phyloP scores from a whole-genome alignment of 2,113 vertebrate genomes.

The Istiophorus platypterus region DNA sequence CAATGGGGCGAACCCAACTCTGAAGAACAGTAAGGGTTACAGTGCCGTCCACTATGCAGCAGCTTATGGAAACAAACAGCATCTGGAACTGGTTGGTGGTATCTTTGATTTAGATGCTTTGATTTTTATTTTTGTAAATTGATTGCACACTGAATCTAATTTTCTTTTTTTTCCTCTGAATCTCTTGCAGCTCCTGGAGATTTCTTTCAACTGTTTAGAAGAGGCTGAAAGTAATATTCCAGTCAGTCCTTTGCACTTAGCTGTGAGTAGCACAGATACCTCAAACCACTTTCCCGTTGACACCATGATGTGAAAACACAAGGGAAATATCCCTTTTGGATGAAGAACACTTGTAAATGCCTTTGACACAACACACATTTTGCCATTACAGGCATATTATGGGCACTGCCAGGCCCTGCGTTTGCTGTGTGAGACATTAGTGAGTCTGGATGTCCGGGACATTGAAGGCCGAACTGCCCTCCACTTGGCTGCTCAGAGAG shows the following conservation, averaged over 20 bases:
- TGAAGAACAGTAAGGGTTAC: slow-evolving; percentile 94
- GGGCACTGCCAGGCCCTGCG: slow-evolving; percentile 96
- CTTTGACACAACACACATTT: not conserved
- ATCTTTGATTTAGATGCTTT: not conserved
- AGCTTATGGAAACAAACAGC: slow-evolving; percentile 95
- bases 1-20: slow-evolving; percentile 93
- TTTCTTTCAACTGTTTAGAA: slow-evolving; percentile 97
- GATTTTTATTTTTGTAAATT: not conserved
- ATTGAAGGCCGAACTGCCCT: slow-evolving; percentile 90
- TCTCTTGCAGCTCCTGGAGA: slow-evolving; percentile 91
- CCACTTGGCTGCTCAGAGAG: slow-evolving; percentile 91
- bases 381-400: slow-evolving; percentile 89
- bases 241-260: slow-evolving; percentile 97
- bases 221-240: slow-evolving; percentile 95
- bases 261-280: slow-evolving; percentile 87
- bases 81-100: slow-evolving; percentile 93
- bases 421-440: slow-evolving; percentile 94
- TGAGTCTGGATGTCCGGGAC: slow-evolving; percentile 95
- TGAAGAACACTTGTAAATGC: not conserved
- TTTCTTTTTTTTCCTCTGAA: not conserved
- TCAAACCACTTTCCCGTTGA: not conserved
- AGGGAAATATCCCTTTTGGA: not conserved
- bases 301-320: not conserved
- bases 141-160: not conserved
- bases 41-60: slow-evolving; percentile 97